phyloP scores from a whole-genome alignment of 2,113 vertebrate genomes.

The Oryzias melastigma region DNA sequence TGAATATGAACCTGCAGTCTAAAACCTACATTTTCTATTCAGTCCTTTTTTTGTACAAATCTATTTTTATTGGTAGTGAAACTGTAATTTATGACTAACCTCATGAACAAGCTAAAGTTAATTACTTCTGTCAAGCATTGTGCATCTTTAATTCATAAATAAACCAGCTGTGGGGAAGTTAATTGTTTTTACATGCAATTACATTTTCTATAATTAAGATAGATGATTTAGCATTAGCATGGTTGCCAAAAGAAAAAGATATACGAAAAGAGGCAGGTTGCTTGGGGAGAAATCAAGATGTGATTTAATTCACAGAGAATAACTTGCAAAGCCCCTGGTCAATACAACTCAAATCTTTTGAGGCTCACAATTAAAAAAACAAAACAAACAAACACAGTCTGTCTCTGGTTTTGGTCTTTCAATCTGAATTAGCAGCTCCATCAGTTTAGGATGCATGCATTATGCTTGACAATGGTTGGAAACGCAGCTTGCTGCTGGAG shows the following conservation, averaged over 20 bases:
- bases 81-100: too few relatives aligned
- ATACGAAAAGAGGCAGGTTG: slow-evolving; percentile 7
- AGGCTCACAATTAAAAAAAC: neutral
- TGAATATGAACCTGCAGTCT: neutral
- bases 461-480: slow-evolving; percentile 45
- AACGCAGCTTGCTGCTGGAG: slow-evolving; percentile 56
- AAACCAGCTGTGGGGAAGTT: neutral
- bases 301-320: slow-evolving; percentile 12
- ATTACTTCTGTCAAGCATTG: neutral
- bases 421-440: slow-evolving; percentile 15
- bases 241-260: slow-evolving; percentile 11
- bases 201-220: neutral
- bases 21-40: too few relatives aligned
- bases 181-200: neutral
- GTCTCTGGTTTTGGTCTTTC: neutral
- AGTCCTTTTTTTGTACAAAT: too few relatives aligned
- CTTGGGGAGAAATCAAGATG: slow-evolving; percentile 8
- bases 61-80: too few relatives aligned
- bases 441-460: slow-evolving; percentile 18
- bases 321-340: neutral
- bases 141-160: slow-evolving; percentile 1
- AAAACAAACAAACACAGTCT: slow-evolving; percentile 7
- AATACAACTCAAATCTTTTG: neutral
- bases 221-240: neutral
- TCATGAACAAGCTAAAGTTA: too few relatives aligned